Conservation (phyloP, 2,113 vertebrate species). For the Arizona elegans region DNA sequence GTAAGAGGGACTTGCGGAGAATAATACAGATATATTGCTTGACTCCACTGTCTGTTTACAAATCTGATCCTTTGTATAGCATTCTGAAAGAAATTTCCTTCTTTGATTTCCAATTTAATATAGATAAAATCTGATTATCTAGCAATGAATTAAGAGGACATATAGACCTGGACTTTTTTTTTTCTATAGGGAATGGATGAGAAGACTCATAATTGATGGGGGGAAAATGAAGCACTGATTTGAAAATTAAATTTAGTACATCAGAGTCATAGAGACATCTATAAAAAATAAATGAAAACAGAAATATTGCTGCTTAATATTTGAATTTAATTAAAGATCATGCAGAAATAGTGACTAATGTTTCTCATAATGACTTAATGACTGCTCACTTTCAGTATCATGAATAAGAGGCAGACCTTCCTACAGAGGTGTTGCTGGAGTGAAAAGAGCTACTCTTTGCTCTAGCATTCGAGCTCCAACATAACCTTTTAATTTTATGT, state of each 20-base stretch:
- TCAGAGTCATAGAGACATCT: conserved; percentile 44
- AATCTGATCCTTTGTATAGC: not conserved
- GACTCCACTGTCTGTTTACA: conserved; percentile 5
- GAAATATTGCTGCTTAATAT: conserved; percentile 39
- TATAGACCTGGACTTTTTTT: not conserved
- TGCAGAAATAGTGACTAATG: conserved; percentile 32
- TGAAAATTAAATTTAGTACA: conserved; percentile 54
- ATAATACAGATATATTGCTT: not conserved
- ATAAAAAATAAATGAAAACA: conserved; percentile 49
- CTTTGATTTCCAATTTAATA: not conserved
- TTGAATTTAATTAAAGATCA: conserved; percentile 57
- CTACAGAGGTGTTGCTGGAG: not conserved
- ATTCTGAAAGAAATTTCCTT: not conserved
- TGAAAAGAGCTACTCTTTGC: not conserved
- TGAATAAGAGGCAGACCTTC: not conserved
- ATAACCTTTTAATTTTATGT: not conserved
- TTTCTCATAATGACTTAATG: not conserved
- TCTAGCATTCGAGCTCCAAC: not conserved
- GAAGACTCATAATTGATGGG: not conserved
- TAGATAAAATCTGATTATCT: not conserved
- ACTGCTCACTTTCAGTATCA: not conserved
- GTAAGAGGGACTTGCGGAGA: not conserved
- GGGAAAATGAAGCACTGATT: not conserved
- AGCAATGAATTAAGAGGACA: not conserved
- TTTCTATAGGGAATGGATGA: not conserved